Conservation (phyloP, 2,113 vertebrate genomes). For the Pelusios castaneus region DNA sequence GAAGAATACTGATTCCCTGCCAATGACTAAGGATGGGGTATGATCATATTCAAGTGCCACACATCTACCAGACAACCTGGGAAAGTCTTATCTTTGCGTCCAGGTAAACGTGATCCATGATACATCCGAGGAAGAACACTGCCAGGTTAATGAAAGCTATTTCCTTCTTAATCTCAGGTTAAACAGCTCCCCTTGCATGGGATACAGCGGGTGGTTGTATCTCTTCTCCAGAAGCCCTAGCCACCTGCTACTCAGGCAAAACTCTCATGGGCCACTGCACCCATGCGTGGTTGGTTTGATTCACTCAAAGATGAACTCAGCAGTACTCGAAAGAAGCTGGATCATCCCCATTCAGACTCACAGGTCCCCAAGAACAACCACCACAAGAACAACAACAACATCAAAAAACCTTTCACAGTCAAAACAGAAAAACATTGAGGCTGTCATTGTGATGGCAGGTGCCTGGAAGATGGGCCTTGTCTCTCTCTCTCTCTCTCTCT, state of each 20-base stretch:
- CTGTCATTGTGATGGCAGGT: neutral
- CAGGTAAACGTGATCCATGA: neutral
- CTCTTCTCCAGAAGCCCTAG: neutral
- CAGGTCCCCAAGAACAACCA: neutral
- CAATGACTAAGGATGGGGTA: neutral
- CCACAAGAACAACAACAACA: neutral
- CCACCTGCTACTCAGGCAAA: neutral
- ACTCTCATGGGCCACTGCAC: neutral
- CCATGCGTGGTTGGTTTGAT: neutral
- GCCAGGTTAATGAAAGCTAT: neutral
- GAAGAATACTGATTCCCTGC: fast-evolving
- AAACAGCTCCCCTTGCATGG: neutral
- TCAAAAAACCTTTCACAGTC: neutral
- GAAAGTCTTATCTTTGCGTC: neutral
- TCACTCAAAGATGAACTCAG: neutral
- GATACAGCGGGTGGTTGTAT: neutral
- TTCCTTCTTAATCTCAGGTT: neutral
- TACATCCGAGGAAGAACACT: neutral
- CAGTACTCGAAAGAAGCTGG: neutral
- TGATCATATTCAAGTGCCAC: neutral
- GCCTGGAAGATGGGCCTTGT: neutral
- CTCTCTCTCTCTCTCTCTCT: neutral
- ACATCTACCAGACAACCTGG: neutral
- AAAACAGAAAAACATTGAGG: neutral
- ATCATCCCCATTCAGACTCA: neutral